Evolutionary conservation across 2,113 vertebrate species (phyloP).

Genomic region (Megaleporinus macrocephalus): DNA sequence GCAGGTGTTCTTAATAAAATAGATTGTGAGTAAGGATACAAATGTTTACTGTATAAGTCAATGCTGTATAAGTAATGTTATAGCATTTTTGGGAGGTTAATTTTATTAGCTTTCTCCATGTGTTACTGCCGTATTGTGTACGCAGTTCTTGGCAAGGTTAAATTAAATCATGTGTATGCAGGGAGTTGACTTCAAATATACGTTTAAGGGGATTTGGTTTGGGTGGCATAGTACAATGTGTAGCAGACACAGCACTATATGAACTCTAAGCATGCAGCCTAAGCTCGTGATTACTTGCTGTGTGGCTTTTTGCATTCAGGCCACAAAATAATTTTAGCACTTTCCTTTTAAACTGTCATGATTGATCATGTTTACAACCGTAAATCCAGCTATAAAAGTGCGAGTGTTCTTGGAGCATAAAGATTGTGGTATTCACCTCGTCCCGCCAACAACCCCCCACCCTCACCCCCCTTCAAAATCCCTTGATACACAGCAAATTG

Average conservation of each 20-base stretch:
- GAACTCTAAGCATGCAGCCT: neutral
- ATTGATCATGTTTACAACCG: slow-evolving; percentile 33
- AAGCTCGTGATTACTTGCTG: neutral
- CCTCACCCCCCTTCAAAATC: neutral
- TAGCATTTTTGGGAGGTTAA: neutral
- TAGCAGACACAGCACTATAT: neutral
- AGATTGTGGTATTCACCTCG: slow-evolving; percentile 21
- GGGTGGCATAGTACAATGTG: neutral
- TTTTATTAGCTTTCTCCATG: neutral
- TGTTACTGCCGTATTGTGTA: neutral
- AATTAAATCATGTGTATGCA: neutral
- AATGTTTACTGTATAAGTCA: no score
- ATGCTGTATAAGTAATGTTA: neutral
- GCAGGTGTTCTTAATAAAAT: no score
- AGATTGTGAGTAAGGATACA: no score
- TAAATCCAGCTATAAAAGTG: slow-evolving; percentile 54
- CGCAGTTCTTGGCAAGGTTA: no score
- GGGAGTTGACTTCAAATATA: neutral
- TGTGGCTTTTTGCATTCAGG: slow-evolving; percentile 15
- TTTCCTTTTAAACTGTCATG: slow-evolving; percentile 23
- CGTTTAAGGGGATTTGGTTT: neutral
- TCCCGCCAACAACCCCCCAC: neutral
- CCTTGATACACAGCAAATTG: slow-evolving; percentile 47
- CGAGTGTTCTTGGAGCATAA: slow-evolving; percentile 26
- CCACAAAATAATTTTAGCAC: slow-evolving; percentile 47